phyloP scores from a whole-genome alignment of 2,113 vertebrate species.

The Leuciscus idus region DNA sequence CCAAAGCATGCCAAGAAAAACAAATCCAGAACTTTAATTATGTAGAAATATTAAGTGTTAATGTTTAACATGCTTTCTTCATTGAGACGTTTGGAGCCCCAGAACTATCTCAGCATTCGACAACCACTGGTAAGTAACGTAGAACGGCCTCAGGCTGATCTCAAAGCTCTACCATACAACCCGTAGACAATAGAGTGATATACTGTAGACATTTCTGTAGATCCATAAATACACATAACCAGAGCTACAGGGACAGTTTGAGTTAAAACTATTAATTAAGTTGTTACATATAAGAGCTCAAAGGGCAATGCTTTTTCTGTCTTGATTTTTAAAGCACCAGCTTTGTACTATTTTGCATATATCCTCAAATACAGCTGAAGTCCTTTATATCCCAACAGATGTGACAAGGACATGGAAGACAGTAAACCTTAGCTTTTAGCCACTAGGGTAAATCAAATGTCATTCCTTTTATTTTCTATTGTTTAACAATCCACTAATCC shows the following conservation, averaged over 20 bases:
- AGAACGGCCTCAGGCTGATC: slow-evolving; percentile 20
- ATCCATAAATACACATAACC: slow-evolving; percentile 11
- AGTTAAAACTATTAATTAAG: neutral
- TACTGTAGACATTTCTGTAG: neutral
- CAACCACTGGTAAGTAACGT: slow-evolving; percentile 54
- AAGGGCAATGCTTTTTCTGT: neutral
- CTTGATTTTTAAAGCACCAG: slow-evolving; percentile 22
- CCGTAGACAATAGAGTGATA: slow-evolving; percentile 22
- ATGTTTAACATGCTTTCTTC: slow-evolving; percentile 57
- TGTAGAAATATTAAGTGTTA: slow-evolving; percentile 34
- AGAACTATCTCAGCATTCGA: slow-evolving; percentile 48
- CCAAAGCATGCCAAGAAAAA: neutral
- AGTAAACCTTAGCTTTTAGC: slow-evolving; percentile 83
- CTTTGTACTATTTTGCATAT: slow-evolving; percentile 43
- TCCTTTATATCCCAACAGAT: slow-evolving; percentile 88
- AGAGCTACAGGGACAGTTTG: neutral
- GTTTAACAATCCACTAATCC: slow-evolving; percentile 72
- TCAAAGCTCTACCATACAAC: slow-evolving; percentile 29
- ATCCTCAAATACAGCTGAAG: slow-evolving; percentile 60
- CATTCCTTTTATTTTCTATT: slow-evolving; percentile 62
- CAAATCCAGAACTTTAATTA: neutral
- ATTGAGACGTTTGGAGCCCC: slow-evolving; percentile 57
- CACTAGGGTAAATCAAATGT: slow-evolving; percentile 82
- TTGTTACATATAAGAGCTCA: neutral
- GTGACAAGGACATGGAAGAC: slow-evolving; percentile 83